Evolutionary conservation across 2,888 invertebrate genomes (phyloP).

Genomic region (Hetaerina titia): DNA sequence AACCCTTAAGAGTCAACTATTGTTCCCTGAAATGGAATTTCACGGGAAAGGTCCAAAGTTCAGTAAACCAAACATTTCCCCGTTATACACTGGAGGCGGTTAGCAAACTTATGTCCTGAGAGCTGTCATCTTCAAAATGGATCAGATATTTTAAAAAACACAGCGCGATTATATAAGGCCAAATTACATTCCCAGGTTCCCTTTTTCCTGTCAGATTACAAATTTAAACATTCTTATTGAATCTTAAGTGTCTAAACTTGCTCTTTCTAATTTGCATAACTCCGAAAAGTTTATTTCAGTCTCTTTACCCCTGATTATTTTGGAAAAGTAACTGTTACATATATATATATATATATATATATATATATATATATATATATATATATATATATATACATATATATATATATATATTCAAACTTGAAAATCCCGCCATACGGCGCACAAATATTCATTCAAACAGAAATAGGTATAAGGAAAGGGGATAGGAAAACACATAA

Average conservation of each 20-base stretch:
- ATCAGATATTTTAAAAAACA: background rate
- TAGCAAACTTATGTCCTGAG: background rate
- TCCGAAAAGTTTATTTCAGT: background rate
- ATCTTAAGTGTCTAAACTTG: background rate
- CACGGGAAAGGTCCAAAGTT: background rate
- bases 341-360: too few relatives aligned
- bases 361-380: too few relatives aligned
- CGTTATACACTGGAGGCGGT: background rate
- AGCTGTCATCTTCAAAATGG: background rate
- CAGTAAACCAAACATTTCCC: background rate
- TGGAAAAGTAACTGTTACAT: too few relatives aligned
- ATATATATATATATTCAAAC: too few relatives aligned
- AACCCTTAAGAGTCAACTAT: constrained; percentile 1
- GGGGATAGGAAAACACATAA: too few relatives aligned
- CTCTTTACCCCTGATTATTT: too few relatives aligned
- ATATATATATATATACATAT: too few relatives aligned
- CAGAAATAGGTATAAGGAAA: too few relatives aligned
- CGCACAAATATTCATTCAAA: too few relatives aligned
- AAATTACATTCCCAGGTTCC: background rate
- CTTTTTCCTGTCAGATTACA: background rate
- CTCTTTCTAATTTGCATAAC: background rate
- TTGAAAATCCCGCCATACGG: too few relatives aligned
- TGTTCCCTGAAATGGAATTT: constrained; percentile 12
- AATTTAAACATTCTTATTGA: background rate
- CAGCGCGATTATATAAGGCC: background rate